Conservation (phyloP, 1,140 invertebrate species). For the Eueides isabella region DNA sequence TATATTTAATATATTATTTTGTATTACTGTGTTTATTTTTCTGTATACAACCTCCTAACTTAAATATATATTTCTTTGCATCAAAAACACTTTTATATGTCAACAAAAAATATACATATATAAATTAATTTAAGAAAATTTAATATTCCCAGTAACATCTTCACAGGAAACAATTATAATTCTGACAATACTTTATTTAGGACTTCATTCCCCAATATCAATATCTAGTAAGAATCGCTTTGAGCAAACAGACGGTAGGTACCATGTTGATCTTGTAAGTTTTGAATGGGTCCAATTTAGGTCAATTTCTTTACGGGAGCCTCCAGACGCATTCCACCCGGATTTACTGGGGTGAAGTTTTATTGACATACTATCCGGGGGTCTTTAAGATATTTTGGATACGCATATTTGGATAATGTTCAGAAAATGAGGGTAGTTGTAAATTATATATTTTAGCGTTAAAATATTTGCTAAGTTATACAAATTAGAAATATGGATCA, state of each 20-base stretch:
- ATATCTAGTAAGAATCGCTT: constrained; percentile 45
- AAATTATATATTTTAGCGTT: not conserved
- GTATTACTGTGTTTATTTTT: not conserved
- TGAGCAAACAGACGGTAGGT: constrained; percentile 33
- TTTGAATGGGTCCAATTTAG: constrained; percentile 50
- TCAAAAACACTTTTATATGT: not conserved
- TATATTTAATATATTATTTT: too few species aligned
- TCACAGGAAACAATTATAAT: not conserved
- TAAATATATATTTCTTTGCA: too few species aligned
- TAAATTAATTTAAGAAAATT: not conserved
- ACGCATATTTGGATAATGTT: not conserved
- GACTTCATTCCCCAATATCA: constrained; percentile 41
- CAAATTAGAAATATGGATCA: too few species aligned
- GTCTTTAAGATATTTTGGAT: not conserved
- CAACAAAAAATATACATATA: not conserved
- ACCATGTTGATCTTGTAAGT: constrained; percentile 49
- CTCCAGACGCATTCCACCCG: constrained; percentile 38
- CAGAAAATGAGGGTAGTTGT: not conserved
- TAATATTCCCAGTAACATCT: not conserved
- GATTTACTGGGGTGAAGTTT: constrained; percentile 54
- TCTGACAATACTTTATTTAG: constrained; percentile 27
- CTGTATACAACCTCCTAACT: too few species aligned
- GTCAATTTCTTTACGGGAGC: constrained; percentile 48
- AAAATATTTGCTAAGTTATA: too few species aligned
- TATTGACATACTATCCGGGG: constrained; percentile 48